Evolutionary conservation across 2,113 vertebrate genomes (phyloP).

Genomic region (Corythoichthys haematopterus): DNA sequence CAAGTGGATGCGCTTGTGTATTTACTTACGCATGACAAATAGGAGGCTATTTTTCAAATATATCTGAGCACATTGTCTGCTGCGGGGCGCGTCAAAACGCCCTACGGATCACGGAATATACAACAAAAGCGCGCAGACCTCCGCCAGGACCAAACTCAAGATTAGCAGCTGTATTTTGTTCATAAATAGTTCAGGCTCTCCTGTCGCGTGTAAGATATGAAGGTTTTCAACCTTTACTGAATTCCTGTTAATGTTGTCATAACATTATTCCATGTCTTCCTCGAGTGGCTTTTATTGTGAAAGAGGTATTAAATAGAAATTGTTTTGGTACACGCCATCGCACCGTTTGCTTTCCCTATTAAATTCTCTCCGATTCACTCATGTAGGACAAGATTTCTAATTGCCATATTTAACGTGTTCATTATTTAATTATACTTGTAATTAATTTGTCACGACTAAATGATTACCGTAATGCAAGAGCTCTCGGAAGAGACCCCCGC

Average conservation of each 20-base stretch:
- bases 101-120: neutral
- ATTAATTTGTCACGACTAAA: slow-evolving; percentile 79
- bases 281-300: slow-evolving; percentile 49
- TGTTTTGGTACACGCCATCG: slow-evolving; percentile 66
- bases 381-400: slow-evolving; percentile 76
- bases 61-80: neutral
- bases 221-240: slow-evolving; percentile 10
- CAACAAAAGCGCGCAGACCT: neutral
- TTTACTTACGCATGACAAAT: slow-evolving; percentile 11
- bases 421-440: slow-evolving; percentile 80
- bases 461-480: slow-evolving; percentile 73
- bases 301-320: slow-evolving; percentile 64
- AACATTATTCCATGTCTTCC: slow-evolving; percentile 32
- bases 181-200: too few relatives aligned
- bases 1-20: neutral
- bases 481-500: slow-evolving; percentile 48
- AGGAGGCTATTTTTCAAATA: neutral
- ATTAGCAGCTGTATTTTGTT: neutral
- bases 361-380: slow-evolving; percentile 73
- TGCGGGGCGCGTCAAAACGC: neutral
- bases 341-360: slow-evolving; percentile 65
- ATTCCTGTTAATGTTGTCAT: slow-evolving; percentile 26
- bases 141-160: neutral
- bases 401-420: slow-evolving; percentile 74
- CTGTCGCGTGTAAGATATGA: too few relatives aligned